These are phyloP conservation scores for Okamejei kenojei DNA, from an alignment of 2,797 vertebrate genomes.

Conservation along the genomic window DNA sequence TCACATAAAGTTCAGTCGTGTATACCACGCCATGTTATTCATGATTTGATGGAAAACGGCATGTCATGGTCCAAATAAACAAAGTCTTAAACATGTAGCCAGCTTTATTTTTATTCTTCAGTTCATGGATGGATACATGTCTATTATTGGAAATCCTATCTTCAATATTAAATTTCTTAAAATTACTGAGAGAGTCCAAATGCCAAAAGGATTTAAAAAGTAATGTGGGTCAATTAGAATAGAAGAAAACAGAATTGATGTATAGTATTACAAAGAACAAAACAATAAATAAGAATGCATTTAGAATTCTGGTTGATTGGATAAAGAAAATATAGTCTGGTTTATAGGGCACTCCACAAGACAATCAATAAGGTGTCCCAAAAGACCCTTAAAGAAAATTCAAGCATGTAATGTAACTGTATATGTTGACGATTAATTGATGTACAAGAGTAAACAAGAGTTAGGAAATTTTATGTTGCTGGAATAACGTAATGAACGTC, in stretches of 20 bases:
- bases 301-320: not conserved
- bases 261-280: not conserved
- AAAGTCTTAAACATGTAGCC: not conserved
- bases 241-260: not conserved
- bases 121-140: not conserved
- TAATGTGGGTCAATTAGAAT: not conserved
- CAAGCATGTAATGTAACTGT: not conserved
- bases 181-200: not conserved
- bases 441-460: not conserved
- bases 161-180: not conserved
- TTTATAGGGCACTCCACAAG: not conserved
- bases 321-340: not conserved
- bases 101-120: not conserved
- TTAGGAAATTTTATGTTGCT: not conserved
- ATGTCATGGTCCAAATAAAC: not conserved
- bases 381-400: not conserved
- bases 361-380: not conserved
- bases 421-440: not conserved
- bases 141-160: not conserved
- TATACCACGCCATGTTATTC: not conserved
- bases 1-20: not conserved
- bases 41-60: not conserved
- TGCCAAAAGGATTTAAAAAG: slow-evolving; percentile 16
- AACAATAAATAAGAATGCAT: not conserved
- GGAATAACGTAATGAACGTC: not conserved